Conservation (phyloP, 1,140 invertebrate genomes). For the Dufourea novaeangliae region DNA sequence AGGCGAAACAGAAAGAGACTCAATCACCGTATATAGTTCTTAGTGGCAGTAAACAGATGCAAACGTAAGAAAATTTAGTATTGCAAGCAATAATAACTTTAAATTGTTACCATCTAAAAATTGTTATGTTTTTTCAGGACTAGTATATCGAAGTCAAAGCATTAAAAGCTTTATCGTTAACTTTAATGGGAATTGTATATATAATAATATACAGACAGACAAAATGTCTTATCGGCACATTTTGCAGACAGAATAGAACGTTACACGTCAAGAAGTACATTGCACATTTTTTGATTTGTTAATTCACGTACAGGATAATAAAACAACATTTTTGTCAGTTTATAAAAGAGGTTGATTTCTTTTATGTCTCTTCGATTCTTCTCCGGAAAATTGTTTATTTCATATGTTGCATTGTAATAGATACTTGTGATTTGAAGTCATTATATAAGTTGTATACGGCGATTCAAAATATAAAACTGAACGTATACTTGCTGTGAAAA, state of each 20-base stretch:
- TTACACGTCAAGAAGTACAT: constrained; percentile 4
- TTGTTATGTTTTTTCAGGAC: constrained; percentile 69
- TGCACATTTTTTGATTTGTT: constrained; percentile 36
- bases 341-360: neutral
- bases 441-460: constrained; percentile 13
- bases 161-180: constrained; percentile 50
- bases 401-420: neutral
- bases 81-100: neutral
- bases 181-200: constrained; percentile 48
- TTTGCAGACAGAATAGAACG: neutral
- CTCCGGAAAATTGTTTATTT: too few relatives aligned
- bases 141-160: constrained; percentile 75
- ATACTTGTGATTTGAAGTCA: neutral
- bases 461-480: constrained; percentile 3
- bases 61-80: constrained; percentile 72
- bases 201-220: constrained; percentile 44
- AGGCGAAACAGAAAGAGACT: constrained; percentile 98
- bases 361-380: neutral
- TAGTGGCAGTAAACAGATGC: constrained; percentile 91
- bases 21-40: constrained; percentile 97
- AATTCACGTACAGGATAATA: constrained; percentile 28
- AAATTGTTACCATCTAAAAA: constrained; percentile 10
- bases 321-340: constrained; percentile 27
- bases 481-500: neutral
- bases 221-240: neutral